Evolutionary conservation across 23 tunicate species (phyloP).

Genomic region (Styela plicata): DNA sequence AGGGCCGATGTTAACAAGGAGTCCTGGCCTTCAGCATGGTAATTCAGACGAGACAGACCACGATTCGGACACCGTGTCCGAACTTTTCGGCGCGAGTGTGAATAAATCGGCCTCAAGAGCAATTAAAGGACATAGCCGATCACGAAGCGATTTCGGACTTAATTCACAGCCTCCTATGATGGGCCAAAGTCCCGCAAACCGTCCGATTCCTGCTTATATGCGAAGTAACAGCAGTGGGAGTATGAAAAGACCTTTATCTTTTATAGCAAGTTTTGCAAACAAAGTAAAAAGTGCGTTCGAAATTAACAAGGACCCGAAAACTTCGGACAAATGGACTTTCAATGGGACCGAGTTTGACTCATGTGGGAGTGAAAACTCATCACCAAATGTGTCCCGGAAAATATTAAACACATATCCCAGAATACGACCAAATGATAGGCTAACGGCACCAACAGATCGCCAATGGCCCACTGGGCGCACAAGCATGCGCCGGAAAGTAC

Average conservation of each 20-base stretch:
- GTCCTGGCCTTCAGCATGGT: neutral
- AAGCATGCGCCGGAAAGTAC: neutral
- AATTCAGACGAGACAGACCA: neutral
- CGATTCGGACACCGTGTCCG: neutral
- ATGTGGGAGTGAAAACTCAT: neutral
- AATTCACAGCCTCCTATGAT: neutral
- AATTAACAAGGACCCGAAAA: neutral
- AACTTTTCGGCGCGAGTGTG: neutral
- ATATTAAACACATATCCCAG: neutral
- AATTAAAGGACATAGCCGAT: neutral
- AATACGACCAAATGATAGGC: neutral
- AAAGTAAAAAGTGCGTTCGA: constrained; percentile 24
- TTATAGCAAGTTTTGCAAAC: constrained; percentile 12
- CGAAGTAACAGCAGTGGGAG: constrained; percentile 23
- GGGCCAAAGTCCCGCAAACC: neutral
- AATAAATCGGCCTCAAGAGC: neutral
- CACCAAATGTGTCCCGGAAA: neutral
- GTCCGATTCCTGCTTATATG: neutral
- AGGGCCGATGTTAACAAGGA: neutral
- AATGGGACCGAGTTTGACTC: neutral
- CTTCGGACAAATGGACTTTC: neutral
- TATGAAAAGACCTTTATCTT: constrained; percentile 15
- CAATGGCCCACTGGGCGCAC: too few species aligned
- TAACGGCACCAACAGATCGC: neutral
- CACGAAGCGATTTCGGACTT: neutral